These are phyloP conservation scores for Pantala flavescens DNA, from an alignment of 1,140 invertebrate genomes.

Conservation along the genomic window DNA sequence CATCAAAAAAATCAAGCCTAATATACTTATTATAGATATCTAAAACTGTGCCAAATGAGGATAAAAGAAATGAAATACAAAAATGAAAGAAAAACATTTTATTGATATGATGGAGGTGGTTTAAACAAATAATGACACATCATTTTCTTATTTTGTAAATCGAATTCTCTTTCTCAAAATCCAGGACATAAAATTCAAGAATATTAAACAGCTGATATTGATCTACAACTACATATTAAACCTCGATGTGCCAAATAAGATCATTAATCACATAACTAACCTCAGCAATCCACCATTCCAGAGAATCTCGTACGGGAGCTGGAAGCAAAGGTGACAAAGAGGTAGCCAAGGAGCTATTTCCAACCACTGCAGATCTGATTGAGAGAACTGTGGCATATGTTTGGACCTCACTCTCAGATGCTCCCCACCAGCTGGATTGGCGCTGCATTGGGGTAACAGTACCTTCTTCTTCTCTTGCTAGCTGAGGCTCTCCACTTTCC, in stretches of 20 bases:
- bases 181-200: no score
- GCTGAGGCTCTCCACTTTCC: conserved; percentile 36
- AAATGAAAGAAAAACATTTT: no score
- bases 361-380: neutral
- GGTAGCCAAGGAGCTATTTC: conserved; percentile 36
- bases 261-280: neutral
- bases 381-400: neutral
- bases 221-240: no score
- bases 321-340: conserved; percentile 47
- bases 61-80: no score
- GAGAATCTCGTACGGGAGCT: conserved; percentile 40
- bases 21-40: no score
- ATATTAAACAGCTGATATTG: no score
- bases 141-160: no score
- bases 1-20: conserved; percentile 11
- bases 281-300: conserved; percentile 52
- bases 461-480: neutral
- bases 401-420: neutral
- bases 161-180: no score
- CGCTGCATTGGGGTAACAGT: neutral
- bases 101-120: no score
- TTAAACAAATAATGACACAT: no score
- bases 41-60: no score
- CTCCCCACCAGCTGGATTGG: neutral
- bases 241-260: no score